Conservation (phyloP, 2,113 vertebrate genomes). For the Tachysurus vachellii region DNA sequence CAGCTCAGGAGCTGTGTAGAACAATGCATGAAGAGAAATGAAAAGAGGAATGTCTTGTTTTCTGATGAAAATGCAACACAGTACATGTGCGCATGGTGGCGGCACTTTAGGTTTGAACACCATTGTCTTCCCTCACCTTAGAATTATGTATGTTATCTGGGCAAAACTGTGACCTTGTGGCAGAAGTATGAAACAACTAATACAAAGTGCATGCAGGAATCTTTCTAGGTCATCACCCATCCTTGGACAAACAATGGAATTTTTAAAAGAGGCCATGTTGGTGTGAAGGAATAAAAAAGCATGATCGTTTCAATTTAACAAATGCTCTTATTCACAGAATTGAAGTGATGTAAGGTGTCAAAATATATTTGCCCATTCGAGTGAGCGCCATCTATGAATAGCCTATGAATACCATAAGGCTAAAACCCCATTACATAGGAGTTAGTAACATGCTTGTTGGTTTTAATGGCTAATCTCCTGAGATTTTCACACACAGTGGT, state of each 20-base stretch:
- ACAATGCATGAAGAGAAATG: slow-evolving; percentile 60
- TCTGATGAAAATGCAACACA: slow-evolving; percentile 63
- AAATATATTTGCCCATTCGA: background rate
- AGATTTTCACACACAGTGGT: background rate
- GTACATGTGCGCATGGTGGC: slow-evolving; percentile 52
- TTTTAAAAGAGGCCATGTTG: slow-evolving; percentile 32
- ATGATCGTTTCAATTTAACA: background rate
- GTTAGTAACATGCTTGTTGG: background rate
- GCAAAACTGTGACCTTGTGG: slow-evolving; percentile 67
- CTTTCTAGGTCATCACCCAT: slow-evolving; percentile 66
- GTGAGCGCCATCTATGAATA: too few relatives aligned
- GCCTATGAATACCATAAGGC: background rate
- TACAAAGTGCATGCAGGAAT: slow-evolving; percentile 59
- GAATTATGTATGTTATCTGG: slow-evolving; percentile 73
- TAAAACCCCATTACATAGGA: background rate
- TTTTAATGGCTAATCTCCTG: background rate
- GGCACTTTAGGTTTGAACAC: slow-evolving; percentile 69
- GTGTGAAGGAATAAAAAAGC: background rate
- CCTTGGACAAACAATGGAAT: slow-evolving; percentile 67
- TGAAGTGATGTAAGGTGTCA: background rate
- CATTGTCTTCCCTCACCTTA: slow-evolving; percentile 70
- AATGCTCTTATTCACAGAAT: background rate
- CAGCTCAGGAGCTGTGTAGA: slow-evolving; percentile 65
- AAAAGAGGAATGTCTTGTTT: slow-evolving; percentile 68
- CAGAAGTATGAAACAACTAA: slow-evolving; percentile 68